phyloP scores from a whole-genome alignment of 2,797 vertebrate genomes.

The Notolepis coatsorum region DNA sequence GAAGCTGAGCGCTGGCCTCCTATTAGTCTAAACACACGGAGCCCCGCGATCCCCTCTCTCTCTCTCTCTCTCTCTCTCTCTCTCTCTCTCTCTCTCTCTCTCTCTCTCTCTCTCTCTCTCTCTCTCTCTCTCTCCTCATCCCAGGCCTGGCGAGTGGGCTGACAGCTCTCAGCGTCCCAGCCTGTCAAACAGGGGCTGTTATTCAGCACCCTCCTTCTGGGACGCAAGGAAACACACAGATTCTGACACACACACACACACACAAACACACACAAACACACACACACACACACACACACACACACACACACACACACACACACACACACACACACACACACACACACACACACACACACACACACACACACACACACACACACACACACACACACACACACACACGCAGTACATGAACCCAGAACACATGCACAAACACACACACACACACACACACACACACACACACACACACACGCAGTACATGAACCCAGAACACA shows the following conservation, averaged over 20 bases:
- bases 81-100: conserved; percentile 35
- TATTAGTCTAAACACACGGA: conserved; percentile 98
- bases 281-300: conserved; percentile 12
- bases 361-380: neutral
- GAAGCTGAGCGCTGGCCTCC: conserved; percentile 94
- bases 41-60: conserved; percentile 83
- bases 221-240: conserved; percentile 67
- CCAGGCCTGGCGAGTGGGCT: conserved; percentile 84
- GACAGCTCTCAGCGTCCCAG: conserved; percentile 93
- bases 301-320: conserved; percentile 17
- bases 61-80: conserved; percentile 40
- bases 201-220: conserved; percentile 85
- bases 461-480: neutral
- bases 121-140: conserved; percentile 75
- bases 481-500: neutral
- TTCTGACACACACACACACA: conserved; percentile 20
- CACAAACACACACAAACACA: conserved; percentile 13
- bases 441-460: neutral
- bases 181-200: conserved; percentile 91
- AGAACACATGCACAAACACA: neutral
- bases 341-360: conserved; percentile 3
- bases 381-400: neutral
- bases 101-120: neutral
- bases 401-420: too few relatives aligned
- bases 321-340: conserved; percentile 16